A percentile compares a stretch with the other conserved stretches of the same genome.
These are phyloP conservation scores for Danaus plexippus DNA, from an alignment of 1,140 invertebrate genomes.

Conservation along the genomic window DNA sequence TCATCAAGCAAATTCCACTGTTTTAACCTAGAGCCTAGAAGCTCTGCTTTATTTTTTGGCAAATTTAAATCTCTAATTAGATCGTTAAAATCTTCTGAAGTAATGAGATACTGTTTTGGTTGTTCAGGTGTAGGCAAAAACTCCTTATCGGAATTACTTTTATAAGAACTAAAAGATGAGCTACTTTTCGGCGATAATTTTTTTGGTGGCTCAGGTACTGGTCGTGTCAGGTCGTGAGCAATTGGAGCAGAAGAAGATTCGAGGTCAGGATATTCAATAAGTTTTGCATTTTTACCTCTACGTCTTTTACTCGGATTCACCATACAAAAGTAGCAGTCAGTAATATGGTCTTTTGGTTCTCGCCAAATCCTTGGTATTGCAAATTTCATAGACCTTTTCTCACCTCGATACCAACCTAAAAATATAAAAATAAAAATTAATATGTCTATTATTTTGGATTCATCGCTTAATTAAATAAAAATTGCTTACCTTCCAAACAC, in stretches of 20 bases:
- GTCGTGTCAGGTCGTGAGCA: too few relatives aligned
- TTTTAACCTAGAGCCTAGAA: neutral
- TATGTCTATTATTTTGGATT: slow-evolving; percentile 20
- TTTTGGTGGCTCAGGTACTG: too few relatives aligned
- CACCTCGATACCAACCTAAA: slow-evolving; percentile 16
- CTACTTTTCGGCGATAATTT: too few relatives aligned
- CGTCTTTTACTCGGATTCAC: neutral
- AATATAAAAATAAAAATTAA: slow-evolving; percentile 22
- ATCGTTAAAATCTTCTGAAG: neutral
- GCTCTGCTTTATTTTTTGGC: slow-evolving; percentile 5
- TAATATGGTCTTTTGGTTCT: slow-evolving; percentile 9
- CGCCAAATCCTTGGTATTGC: slow-evolving; percentile 18
- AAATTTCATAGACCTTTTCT: slow-evolving; percentile 18
- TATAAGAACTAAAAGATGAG: too few relatives aligned
- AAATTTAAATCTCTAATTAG: neutral
- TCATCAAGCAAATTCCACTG: neutral
- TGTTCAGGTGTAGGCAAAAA: too few relatives aligned
- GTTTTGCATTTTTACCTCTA: neutral
- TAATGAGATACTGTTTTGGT: neutral
- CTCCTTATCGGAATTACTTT: too few relatives aligned
- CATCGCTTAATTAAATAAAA: slow-evolving; percentile 23
- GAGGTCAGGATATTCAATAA: too few relatives aligned
- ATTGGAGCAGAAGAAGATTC: too few relatives aligned
- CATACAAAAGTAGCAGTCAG: slow-evolving; percentile 3
- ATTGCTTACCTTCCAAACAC: slow-evolving; percentile 24